Conservation (phyloP, 2,888 invertebrate species). For the Salticus scenicus region DNA sequence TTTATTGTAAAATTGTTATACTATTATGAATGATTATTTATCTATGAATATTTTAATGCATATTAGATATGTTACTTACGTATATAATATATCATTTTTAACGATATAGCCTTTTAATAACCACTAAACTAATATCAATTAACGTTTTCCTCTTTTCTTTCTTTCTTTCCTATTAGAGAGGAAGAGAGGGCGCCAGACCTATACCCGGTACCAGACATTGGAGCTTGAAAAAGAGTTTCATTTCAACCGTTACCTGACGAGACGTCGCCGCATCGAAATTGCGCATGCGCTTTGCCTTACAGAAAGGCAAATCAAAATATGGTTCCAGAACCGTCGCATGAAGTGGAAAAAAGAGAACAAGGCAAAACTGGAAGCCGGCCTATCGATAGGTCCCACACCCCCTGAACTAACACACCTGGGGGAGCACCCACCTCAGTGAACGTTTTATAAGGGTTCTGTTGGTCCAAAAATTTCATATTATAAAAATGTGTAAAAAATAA, state of each 20-base stretch:
- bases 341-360: conserved; percentile 96
- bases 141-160: background rate
- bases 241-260: conserved; percentile 97
- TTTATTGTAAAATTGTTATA: too few species aligned
- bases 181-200: conserved; percentile 96
- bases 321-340: conserved; percentile 98
- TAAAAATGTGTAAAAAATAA: background rate
- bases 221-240: conserved; percentile 99
- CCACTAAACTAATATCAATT: too few species aligned
- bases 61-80: too few species aligned
- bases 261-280: conserved; percentile 96
- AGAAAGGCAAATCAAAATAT: conserved; percentile 97
- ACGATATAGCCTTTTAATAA: too few species aligned
- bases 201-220: conserved; percentile 97
- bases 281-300: conserved; percentile 97
- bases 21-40: too few species aligned
- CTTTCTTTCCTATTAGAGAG: conserved; percentile 81
- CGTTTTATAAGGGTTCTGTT: conserved; percentile 21
- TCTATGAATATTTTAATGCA: too few species aligned
- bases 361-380: conserved; percentile 69
- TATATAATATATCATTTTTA: too few species aligned
- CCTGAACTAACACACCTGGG: conserved; percentile 66
- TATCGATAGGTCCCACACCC: conserved; percentile 69
- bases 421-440: conserved; percentile 66
- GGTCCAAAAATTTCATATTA: conserved; percentile 40